phyloP scores from a whole-genome alignment of 2,888 invertebrate species.

The Anarsia innoxiella region DNA sequence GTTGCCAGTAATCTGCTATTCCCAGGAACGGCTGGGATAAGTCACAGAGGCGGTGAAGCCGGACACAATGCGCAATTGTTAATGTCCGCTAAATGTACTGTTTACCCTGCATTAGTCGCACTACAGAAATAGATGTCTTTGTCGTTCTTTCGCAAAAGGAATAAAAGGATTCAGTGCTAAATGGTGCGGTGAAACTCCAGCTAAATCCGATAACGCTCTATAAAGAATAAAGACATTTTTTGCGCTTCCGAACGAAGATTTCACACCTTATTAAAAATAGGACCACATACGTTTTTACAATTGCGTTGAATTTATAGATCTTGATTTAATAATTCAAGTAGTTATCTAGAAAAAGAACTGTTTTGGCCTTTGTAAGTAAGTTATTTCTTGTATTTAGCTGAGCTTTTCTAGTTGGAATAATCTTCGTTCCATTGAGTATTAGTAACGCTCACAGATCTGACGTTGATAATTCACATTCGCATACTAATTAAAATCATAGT shows the following conservation, averaged over 20 bases:
- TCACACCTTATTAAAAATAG: not conserved
- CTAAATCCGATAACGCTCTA: slow-evolving; percentile 47
- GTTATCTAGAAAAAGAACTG: too few species aligned
- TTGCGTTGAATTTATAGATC: too few species aligned
- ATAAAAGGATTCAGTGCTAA: slow-evolving; percentile 32
- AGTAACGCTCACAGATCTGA: too few species aligned
- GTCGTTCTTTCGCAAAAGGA: slow-evolving; percentile 37
- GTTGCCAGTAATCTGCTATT: too few species aligned
- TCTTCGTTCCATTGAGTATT: too few species aligned
- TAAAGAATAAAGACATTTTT: slow-evolving; percentile 4
- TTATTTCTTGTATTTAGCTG: too few species aligned
- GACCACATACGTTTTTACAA: too few species aligned
- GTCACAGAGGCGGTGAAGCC: slow-evolving; percentile 31
- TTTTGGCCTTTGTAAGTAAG: too few species aligned
- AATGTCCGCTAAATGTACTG: slow-evolving; percentile 52
- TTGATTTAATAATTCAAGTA: too few species aligned
- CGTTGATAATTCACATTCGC: too few species aligned
- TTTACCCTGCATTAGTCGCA: slow-evolving; percentile 56
- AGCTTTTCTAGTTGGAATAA: too few species aligned
- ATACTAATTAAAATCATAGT: too few species aligned
- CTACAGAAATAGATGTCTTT: slow-evolving; percentile 48
- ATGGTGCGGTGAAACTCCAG: slow-evolving; percentile 27
- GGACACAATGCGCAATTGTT: slow-evolving; percentile 53
- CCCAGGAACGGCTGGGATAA: slow-evolving; percentile 54
- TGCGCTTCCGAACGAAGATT: slow-evolving; percentile 6